Conservation (phyloP, 2,888 invertebrate species). For the Onchidella celtica region DNA sequence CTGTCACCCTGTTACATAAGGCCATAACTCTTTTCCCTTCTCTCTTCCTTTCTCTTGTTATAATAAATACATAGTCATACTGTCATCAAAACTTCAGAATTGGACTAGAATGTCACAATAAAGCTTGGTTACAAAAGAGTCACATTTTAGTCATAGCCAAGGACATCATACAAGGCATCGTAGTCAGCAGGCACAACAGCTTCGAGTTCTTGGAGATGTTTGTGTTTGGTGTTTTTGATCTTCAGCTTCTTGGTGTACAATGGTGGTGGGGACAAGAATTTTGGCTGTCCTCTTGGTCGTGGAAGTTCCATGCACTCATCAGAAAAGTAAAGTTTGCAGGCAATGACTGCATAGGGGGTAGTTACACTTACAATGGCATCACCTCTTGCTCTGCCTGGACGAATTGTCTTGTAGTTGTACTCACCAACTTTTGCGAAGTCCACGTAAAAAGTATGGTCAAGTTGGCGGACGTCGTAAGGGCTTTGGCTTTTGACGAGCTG, state of each 20-base stretch:
- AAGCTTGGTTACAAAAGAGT: no score
- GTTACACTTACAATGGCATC: constrained; percentile 45
- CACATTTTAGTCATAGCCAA: background rate
- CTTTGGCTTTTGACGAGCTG: background rate
- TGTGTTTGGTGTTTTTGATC: background rate
- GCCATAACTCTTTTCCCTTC: no score
- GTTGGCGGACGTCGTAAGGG: constrained; percentile 45
- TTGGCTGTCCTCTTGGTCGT: background rate
- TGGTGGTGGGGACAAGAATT: background rate
- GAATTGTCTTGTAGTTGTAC: constrained; percentile 33
- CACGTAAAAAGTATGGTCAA: constrained; percentile 45
- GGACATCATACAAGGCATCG: background rate
- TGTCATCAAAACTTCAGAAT: no score
- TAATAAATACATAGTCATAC: no score
- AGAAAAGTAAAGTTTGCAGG: background rate
- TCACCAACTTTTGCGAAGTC: constrained; percentile 38
- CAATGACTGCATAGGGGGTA: constrained; percentile 13
- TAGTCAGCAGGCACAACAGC: background rate
- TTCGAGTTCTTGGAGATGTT: background rate
- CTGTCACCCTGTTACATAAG: no score
- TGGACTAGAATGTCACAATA: no score
- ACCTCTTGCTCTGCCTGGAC: constrained; percentile 44
- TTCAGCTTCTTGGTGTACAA: background rate
- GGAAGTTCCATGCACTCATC: background rate
- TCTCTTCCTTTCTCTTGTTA: no score